Conservation (phyloP, 2,797 vertebrate species). For the Enteromius viviparus region DNA sequence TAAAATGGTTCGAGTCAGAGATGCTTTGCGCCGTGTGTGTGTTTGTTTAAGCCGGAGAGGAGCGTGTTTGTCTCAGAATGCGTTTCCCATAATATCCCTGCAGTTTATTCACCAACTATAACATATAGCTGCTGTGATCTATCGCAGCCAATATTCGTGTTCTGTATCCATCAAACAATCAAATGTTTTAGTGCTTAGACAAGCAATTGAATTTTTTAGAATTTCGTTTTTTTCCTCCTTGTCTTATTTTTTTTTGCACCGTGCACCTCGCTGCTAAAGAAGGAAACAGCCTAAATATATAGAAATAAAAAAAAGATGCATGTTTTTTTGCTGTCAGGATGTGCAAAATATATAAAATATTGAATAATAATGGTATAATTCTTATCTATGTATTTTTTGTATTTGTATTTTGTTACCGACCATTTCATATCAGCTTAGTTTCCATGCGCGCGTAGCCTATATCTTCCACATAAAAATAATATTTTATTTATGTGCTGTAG, state of each 20-base stretch:
- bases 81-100: neutral
- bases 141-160: neutral
- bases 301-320: neutral
- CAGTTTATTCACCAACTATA: neutral
- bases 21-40: constrained; percentile 23
- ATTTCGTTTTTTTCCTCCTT: neutral
- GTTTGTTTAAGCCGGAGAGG: neutral
- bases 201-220: neutral
- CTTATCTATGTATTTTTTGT: neutral
- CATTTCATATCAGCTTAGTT: neutral
- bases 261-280: neutral
- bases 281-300: neutral
- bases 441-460: neutral
- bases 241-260: neutral
- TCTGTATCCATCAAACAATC: neutral
- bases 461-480: neutral
- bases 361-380: neutral
- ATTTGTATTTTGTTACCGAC: neutral
- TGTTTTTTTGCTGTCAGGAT: neutral
- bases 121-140: neutral
- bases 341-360: neutral
- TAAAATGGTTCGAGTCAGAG: constrained; percentile 20
- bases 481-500: neutral
- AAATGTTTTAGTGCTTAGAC: neutral
- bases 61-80: neutral